Evolutionary conservation across 1,140 invertebrate genomes (phyloP).

Genomic region (Tetramorium simillimum): DNA sequence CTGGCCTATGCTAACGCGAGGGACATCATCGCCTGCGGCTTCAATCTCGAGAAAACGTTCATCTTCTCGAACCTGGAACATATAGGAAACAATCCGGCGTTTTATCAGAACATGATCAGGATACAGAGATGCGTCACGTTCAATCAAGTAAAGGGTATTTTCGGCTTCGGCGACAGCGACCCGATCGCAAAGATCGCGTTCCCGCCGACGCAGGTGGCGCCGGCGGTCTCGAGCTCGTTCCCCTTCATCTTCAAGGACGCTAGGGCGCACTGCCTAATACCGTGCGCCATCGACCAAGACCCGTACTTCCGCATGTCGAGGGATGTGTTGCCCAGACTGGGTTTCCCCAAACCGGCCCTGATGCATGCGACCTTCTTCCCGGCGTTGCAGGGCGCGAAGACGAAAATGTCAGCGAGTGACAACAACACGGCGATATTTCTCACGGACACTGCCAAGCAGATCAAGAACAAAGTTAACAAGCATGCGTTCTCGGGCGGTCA

Average conservation of each 20-base stretch:
- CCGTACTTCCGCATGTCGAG: conserved; percentile 99
- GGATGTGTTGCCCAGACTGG: conserved; percentile 96
- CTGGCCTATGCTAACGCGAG: conserved; percentile 97
- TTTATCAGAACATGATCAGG: conserved; percentile 96
- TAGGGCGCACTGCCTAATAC: conserved; percentile 97
- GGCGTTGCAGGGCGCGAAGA: conserved; percentile 97
- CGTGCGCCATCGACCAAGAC: conserved; percentile 99
- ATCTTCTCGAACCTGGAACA: conserved; percentile 98
- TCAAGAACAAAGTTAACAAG: conserved; percentile 99
- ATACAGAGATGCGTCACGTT: conserved; percentile 98
- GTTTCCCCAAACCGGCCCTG: conserved; percentile 96
- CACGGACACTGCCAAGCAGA: conserved; percentile 97
- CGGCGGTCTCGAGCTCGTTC: conserved; percentile 97
- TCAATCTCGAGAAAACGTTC: conserved; percentile 98
- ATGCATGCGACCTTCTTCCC: conserved; percentile 98
- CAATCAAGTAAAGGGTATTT: conserved; percentile 98
- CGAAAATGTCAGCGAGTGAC: conserved; percentile 99
- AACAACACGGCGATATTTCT: conserved; percentile 97
- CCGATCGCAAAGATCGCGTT: conserved; percentile 99
- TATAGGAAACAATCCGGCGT: conserved; percentile 95
- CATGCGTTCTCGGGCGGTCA: conserved; percentile 99
- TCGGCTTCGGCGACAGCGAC: conserved; percentile 98
- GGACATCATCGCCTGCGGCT: conserved; percentile 99
- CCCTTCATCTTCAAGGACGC: conserved; percentile 96
- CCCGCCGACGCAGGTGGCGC: conserved; percentile 98